Evolutionary conservation across 2,888 invertebrate species (phyloP), one percentile per base, ranked within the genome.

Genomic region (Agonum fuliginosum): DNA sequence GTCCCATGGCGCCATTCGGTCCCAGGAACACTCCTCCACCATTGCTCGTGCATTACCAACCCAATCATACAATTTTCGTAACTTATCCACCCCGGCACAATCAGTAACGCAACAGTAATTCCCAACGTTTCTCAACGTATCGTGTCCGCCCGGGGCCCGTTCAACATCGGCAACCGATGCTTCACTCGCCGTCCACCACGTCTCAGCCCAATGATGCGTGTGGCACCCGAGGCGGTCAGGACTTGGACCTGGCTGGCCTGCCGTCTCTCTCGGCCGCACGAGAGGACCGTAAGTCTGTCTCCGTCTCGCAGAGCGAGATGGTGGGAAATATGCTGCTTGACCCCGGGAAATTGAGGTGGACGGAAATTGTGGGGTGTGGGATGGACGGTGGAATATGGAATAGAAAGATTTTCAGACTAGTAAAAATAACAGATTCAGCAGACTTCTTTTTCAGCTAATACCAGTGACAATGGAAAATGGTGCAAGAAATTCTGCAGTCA

Each of bases 141-240:
- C 46, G 46, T 46, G 46, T 46, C 4, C 46, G 46, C 46, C 46
- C 14, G 46, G 46, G 46, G 46, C 46, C 14, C 12, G 17, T 6
- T n/a, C 46, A 17, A 46, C 14, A n/a, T 46, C 17, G 17, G 46
- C 46, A 46, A 46, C 46, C 46, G 46, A n/a, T n/a, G n/a, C n/a
- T n/a, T n/a, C n/a, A n/a, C n/a, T n/a, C 46, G 17, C n/a, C 12
- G 46, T 14, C 6, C 17, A 14, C 30, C n/a, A n/a, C n/a, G 48
- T 6, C 19, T 48, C 48, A 14, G 14, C 10, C 22, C 54, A 54
- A 54, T 54, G 22, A 54, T 54, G 54, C 54, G 54, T 54, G 54
- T 54, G 19, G n/a, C 54, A 54, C 54, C 54, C 12, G 10, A 22
- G 54, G 54, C 54, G 54, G 6, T 54, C 54, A n/a, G 8, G 54